A percentile compares a stretch with the other conserved stretches of the same genome.
phyloP scores from a whole-genome alignment of 2,113 vertebrate species.

The Scolopax mira region DNA sequence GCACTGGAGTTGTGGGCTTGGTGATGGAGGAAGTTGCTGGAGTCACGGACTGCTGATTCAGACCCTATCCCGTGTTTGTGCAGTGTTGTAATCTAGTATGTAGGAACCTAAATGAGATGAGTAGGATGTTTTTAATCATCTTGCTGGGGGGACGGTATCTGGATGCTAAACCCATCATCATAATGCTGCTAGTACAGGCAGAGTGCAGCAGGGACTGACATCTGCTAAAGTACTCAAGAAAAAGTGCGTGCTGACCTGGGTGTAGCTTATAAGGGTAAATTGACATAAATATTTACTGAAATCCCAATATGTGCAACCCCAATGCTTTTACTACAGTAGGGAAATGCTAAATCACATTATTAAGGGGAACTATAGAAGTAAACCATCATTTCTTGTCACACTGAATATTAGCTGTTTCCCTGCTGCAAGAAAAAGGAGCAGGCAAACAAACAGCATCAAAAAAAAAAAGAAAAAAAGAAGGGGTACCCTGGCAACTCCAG shows the following conservation, averaged over 20 bases:
- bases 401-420: neutral
- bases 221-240: neutral
- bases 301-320: neutral
- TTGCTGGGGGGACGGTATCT: neutral
- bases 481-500: neutral
- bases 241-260: neutral
- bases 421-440: neutral
- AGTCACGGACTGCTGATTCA: constrained; percentile 31
- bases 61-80: neutral
- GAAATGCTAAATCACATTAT: neutral
- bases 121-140: neutral
- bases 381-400: neutral
- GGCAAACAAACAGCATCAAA: neutral
- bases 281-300: neutral
- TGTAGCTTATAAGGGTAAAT: neutral
- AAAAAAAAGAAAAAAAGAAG: neutral
- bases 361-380: neutral
- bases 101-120: constrained; percentile 11
- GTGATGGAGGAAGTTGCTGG: neutral
- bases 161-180: neutral
- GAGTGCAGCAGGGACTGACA: neutral
- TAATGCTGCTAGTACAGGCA: neutral
- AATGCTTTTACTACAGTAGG: neutral
- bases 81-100: neutral
- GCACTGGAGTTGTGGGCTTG: neutral